Conservation (phyloP, 2,113 vertebrate species). For the Chaetorhynchus papuensis region DNA sequence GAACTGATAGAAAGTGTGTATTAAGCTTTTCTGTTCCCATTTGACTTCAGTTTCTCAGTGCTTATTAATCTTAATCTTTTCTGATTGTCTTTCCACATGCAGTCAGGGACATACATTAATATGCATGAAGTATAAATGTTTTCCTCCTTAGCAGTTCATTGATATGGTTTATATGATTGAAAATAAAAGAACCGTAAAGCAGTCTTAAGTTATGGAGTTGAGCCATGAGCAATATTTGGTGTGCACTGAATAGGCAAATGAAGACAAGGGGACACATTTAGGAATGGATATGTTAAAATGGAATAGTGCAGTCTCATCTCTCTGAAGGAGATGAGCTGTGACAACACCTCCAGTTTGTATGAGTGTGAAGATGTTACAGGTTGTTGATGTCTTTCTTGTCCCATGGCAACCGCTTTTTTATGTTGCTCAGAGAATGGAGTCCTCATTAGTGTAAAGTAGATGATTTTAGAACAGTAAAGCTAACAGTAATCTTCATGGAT, state of each 20-base stretch:
- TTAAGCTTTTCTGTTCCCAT: background rate
- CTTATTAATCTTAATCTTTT: conserved; percentile 1
- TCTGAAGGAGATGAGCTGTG: background rate
- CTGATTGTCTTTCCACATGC: background rate
- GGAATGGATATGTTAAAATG: background rate
- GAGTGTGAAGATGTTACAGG: conserved; percentile 14
- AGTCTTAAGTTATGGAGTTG: background rate
- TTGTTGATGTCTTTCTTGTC: conserved; percentile 77
- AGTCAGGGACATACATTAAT: background rate
- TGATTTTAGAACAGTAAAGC: conserved; percentile 32
- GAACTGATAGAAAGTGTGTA: background rate
- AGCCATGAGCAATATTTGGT: background rate
- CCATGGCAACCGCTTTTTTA: conserved; percentile 73
- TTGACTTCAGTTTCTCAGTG: conserved; percentile 6
- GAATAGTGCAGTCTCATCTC: background rate
- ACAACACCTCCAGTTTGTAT: background rate
- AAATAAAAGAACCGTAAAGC: background rate
- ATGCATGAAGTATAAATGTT: background rate
- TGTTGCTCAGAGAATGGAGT: conserved; percentile 58
- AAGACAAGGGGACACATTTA: background rate
- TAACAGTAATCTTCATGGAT: conserved; percentile 15
- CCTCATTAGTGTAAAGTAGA: conserved; percentile 49
- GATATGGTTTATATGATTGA: background rate
- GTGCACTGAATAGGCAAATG: background rate
- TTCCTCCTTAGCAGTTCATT: background rate